Base-by-base conservation (phyloP, 1,140 invertebrate genomes). In the Orchesella cincta region DNA sequence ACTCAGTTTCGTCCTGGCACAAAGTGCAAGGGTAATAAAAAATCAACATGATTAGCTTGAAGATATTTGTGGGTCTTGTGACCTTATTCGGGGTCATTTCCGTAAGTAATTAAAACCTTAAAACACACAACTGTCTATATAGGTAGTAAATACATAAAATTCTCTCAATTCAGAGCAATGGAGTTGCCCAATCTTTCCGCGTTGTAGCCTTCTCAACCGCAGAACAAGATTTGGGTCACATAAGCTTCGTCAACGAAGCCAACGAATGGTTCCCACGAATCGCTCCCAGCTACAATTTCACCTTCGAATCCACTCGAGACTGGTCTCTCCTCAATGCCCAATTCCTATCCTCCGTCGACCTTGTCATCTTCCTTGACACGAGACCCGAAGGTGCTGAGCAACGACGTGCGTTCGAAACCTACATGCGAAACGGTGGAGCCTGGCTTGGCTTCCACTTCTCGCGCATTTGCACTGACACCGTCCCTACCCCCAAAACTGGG, bases 311-410 rank as follows among this genome's bases (percentile, higher is more conserved):
- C 0, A 80, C 79, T 26, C 77, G 35, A 0, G 54, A 80, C 51
- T 80, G 79, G 79, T 57, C 39, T 29, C 52, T 73, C 12, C 23
- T 80, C 26, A 80, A 80, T 29, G 79, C 75, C 14, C 33, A 73
- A 3, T 80, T 36, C 26, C 39, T 80, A 1, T 1, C 23, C 0
- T n/a, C 52, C 62, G 52, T 62, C 12, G 64, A 77, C 28, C 57
- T 80, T 8, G 76, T 80, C 26, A 28, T 80, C 5, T 80, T 80
- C 33, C 36, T 80, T 34, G 79, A 80, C 73, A 77, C 76, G 33
- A 35, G 76, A 0, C 79, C 79, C 8, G 76, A 77, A 57, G 54
- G 73, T 51, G 0, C 73, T 5, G 33, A 67, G 39, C 79, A 80
- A 1, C 35, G 76, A 20, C 28, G n/a, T n/a, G 79, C 79, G 0